These are phyloP conservation scores for Deroplatys truncata DNA, from an alignment of 2,888 invertebrate species.

Conservation along the genomic window DNA sequence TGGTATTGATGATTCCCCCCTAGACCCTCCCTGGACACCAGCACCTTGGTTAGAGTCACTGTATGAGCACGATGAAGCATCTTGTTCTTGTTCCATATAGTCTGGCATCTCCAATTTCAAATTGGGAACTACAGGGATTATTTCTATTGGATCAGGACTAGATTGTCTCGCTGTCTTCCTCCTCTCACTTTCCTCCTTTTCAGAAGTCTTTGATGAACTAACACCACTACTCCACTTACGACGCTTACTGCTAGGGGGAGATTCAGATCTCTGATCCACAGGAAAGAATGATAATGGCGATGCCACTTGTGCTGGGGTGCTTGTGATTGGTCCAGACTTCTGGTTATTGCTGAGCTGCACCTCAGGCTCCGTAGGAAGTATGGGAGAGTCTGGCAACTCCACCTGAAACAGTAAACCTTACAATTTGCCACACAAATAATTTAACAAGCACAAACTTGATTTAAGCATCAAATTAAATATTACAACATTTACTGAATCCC, in stretches of 20 bases:
- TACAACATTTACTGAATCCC: too few relatives aligned
- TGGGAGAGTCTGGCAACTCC: slow-evolving; percentile 19
- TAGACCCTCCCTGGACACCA: neutral
- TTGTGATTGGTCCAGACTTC: neutral
- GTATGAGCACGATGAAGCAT: slow-evolving; percentile 22
- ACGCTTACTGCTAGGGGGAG: slow-evolving; percentile 23
- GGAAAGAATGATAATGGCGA: slow-evolving; percentile 22
- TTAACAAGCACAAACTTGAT: neutral
- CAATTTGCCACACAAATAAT: neutral
- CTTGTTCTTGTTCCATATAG: slow-evolving; percentile 46
- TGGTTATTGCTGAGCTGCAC: slow-evolving; percentile 15
- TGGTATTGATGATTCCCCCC: neutral
- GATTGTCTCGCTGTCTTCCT: slow-evolving; percentile 34
- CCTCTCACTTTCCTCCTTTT: slow-evolving; percentile 25
- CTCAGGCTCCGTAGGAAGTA: slow-evolving; percentile 19
- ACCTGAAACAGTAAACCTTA: neutral
- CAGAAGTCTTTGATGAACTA: slow-evolving; percentile 1
- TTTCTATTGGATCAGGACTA: slow-evolving; percentile 44
- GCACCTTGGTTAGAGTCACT: slow-evolving; percentile 21
- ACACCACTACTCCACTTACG: slow-evolving; percentile 32
- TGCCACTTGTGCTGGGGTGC: slow-evolving; percentile 10
- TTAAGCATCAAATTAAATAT: neutral
- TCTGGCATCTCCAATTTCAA: slow-evolving; percentile 56
- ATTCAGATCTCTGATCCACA: slow-evolving; percentile 11
- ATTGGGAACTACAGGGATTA: slow-evolving; percentile 48